These are phyloP conservation scores for Gadopsis bispinosus DNA, from an alignment of 2,797 vertebrate species.

Conservation along the genomic window DNA sequence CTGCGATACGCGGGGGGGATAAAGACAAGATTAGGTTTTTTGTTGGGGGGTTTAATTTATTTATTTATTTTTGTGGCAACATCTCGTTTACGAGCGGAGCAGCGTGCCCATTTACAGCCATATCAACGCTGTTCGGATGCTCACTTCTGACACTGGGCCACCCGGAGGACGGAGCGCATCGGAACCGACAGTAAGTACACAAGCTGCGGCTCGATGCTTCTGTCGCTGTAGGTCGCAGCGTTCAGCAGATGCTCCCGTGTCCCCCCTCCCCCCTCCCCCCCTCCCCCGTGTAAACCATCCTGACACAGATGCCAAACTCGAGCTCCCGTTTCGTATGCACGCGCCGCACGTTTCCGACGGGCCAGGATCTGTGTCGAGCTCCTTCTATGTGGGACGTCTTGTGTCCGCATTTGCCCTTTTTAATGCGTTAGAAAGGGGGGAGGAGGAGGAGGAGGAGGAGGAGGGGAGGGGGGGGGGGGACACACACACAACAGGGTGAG, in stretches of 20 bases:
- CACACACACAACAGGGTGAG: background rate
- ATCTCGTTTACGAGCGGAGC: slow-evolving; percentile 61
- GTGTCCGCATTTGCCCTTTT: background rate
- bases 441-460: too few relatives aligned
- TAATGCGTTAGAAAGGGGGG: background rate
- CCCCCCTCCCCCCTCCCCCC: too few relatives aligned
- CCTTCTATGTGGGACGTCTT: background rate
- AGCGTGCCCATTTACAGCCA: slow-evolving; percentile 68
- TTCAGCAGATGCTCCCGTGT: background rate
- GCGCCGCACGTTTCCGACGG: slow-evolving; percentile 30
- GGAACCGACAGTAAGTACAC: slow-evolving; percentile 80
- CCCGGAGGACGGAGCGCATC: slow-evolving; percentile 75
- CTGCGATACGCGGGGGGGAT: slow-evolving; percentile 32
- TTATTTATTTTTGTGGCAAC: background rate
- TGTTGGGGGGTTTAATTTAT: too few relatives aligned
- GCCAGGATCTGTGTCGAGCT: slow-evolving; percentile 57
- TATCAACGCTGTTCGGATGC: slow-evolving; percentile 72
- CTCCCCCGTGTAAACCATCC: background rate
- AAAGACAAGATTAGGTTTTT: too few relatives aligned
- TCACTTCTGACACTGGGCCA: slow-evolving; percentile 61
- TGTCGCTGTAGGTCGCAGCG: slow-evolving; percentile 24
- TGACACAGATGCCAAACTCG: slow-evolving; percentile 18
- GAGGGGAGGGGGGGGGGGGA: too few relatives aligned
- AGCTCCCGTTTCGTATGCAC: slow-evolving; percentile 37
- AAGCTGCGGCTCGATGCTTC: slow-evolving; percentile 61